Base-by-base conservation (phyloP, 2,113 vertebrate species). In the Oxygymnocypris stewartii region DNA sequence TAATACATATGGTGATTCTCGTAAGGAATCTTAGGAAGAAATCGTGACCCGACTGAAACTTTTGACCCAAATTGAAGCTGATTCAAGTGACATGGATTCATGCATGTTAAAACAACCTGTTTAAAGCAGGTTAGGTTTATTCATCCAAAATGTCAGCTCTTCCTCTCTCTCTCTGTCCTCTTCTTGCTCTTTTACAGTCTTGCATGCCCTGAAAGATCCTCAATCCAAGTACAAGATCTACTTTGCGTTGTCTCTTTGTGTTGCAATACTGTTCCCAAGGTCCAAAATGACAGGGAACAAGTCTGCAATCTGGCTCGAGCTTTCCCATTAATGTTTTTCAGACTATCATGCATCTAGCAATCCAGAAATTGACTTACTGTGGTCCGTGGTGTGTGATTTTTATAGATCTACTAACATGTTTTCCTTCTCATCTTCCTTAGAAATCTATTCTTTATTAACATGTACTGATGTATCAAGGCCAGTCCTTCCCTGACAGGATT, bases 91-190 rank as follows among this genome's bases (percentile, higher is more conserved):
- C 49, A 59, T 51, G 47, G 35, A 42, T 59, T 84, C 82, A 75
- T 84, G 69, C 82, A 84, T 84, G 82, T 74, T 84, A 59, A 74
- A 75, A 84, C 67, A 75, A 28, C 31, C 42, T 28, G 47, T 84
- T 51, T 74, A 73, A 73, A 73, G 69, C 35, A 71, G 44, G 28
- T 57, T 80, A 23, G 31, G 23, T 37, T 61, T 40, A 59, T 79
- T 59, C 51, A 79, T 79, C 28, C 31, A 51, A 28, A 47, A 78
- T 28, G 47, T 78, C 47, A 20, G 75, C 44, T 78, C 16, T 78
- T 78, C 12, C 73, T 75, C 10, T 44, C 12, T 35, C 35, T 77
- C 35, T 73, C 35, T 40, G 69, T 16, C 63, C n/a, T 67, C 25
- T 67, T 67, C 23, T 28, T 28, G 54, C 35, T 61, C 54, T 79